A percentile compares a stretch with the other conserved stretches of the same genome.
Conservation (phyloP, 2,888 invertebrate species). For the Oligia strigilis region DNA sequence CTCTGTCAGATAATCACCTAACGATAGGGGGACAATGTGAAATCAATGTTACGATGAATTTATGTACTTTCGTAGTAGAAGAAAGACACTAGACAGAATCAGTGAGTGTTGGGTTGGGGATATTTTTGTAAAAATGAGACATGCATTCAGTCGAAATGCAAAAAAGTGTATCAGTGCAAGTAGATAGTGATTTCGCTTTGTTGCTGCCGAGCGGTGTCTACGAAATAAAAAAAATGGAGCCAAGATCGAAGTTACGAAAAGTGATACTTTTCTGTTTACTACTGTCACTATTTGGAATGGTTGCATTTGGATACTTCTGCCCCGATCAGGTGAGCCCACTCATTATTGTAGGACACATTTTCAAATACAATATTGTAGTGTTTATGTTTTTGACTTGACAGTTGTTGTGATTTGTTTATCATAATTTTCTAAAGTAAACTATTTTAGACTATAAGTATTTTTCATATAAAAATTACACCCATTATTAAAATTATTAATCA, state of each 20-base stretch:
- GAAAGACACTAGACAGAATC: constrained; percentile 72
- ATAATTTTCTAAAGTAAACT: neutral
- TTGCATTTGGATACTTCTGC: constrained; percentile 97
- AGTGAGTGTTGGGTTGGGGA: constrained; percentile 78
- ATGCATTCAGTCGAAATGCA: constrained; percentile 91
- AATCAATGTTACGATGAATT: constrained; percentile 70
- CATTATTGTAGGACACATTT: neutral
- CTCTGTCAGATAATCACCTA: constrained; percentile 74
- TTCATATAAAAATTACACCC: neutral
- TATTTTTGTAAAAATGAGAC: constrained; percentile 89
- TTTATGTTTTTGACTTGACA: constrained; percentile 45
- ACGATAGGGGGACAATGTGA: constrained; percentile 73
- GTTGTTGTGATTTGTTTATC: constrained; percentile 43
- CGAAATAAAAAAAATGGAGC: constrained; percentile 96
- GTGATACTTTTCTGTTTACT: constrained; percentile 95
- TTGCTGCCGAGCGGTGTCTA: constrained; percentile 94
- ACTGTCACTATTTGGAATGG: constrained; percentile 95
- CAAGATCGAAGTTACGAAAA: constrained; percentile 94
- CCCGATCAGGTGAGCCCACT: constrained; percentile 93
- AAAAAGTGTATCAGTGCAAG: constrained; percentile 95
- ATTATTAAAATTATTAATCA: neutral
- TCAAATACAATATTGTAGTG: neutral
- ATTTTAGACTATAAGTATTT: neutral
- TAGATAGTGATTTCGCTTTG: constrained; percentile 95
- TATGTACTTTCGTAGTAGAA: constrained; percentile 64